Evolutionary conservation across 2,797 vertebrate genomes (phyloP), one percentile per base, ranked within the genome.

Genomic region (Champsocephalus esox): DNA sequence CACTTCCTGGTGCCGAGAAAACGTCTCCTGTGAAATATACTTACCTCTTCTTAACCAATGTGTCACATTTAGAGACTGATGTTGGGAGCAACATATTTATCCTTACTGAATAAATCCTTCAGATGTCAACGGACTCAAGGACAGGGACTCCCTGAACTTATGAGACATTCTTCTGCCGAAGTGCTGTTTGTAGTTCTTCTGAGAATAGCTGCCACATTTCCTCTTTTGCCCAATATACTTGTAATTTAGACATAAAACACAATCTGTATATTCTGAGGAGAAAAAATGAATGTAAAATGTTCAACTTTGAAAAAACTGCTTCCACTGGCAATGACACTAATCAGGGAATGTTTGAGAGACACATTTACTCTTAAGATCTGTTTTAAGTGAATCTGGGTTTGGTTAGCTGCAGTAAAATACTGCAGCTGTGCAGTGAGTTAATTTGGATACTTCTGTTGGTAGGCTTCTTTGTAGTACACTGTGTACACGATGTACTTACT

Each of bases 21-120:
- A 71, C 70, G 62, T 69, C 82, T 78, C 77, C 13, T 51, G 55
- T 83, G 87, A 90, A 77, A 81, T 79, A 84, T 71, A 79, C 86
- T 81, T 88, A 82, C 83, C 75, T 90, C 87, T 87, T 90, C 34
- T 87, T 86, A 87, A 77, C 65, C 83, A 60, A 32, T 14, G 14
- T 89, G 88, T 90, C 92, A 89, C 79, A 82, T 85, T 84, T 77
- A 80, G 80, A 92, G 92, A 93, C 84, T 81, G 76, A 92, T 88
- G 88, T 88, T 87, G 83, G n/a, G 73, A 87, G 84, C 70, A 49
- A 57, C 67, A 79, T 85, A 91, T 92, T 93, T 88, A 92, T 92
- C 90, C 76, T 80, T 76, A 3, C 83, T 82, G 82, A 83, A 88
- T 82, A 79, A 87, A 94, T 93, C 87, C 85, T 89, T 94, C 90